A percentile compares a stretch with the other conserved stretches of the same genome.
Evolutionary conservation across 2,113 vertebrate species (phyloP).

Genomic region (Peromyscus californicus): DNA sequence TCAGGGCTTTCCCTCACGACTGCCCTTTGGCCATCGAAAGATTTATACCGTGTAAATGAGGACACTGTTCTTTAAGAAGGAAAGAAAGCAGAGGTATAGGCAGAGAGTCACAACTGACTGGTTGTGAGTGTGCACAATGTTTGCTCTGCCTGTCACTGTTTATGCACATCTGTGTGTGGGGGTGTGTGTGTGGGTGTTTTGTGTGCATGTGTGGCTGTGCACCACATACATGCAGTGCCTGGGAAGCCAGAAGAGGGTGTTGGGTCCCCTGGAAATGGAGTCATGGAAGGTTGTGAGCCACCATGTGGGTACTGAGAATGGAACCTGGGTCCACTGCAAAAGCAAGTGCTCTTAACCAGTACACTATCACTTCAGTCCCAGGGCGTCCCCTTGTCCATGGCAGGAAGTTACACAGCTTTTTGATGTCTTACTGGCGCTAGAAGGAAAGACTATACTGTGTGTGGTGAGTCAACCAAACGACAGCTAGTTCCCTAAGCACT

Average conservation of each 20-base stretch:
- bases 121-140: neutral
- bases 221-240: neutral
- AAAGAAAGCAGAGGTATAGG: neutral
- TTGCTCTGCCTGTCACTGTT: neutral
- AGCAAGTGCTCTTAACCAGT: neutral
- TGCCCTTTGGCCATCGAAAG: neutral
- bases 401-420: neutral
- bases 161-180: neutral
- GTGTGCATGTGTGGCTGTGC: fast-evolving
- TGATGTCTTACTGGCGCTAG: neutral
- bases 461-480: neutral
- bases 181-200: too few relatives aligned
- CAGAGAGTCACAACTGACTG: neutral
- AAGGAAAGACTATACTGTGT: neutral
- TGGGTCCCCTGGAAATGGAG: neutral
- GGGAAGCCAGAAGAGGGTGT: neutral
- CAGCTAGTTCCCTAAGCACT: too few relatives aligned
- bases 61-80: neutral
- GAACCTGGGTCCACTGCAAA: neutral
- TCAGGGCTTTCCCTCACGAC: neutral
- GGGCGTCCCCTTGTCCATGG: neutral
- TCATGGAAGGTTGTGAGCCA: neutral
- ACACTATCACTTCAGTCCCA: neutral
- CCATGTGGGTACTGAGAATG: neutral
- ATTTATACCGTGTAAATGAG: neutral